These are phyloP conservation scores for Agrenia bidenticulata DNA, from an alignment of 2,888 invertebrate genomes.

Conservation along the genomic window DNA sequence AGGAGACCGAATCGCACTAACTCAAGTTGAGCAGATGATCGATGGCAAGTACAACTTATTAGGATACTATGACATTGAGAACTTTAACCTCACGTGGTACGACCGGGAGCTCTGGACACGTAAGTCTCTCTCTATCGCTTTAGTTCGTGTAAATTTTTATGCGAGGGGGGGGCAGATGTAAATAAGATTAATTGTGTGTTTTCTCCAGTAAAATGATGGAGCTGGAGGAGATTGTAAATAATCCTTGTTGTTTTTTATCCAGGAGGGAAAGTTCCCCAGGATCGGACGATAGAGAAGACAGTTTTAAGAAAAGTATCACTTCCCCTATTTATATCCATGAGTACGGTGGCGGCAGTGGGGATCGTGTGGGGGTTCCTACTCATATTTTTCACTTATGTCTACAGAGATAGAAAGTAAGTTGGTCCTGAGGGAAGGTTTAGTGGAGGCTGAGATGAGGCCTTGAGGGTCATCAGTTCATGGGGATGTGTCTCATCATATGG, in stretches of 20 bases:
- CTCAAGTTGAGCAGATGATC: slow-evolving; percentile 95
- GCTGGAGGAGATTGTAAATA: too few species aligned
- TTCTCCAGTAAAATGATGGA: too few species aligned
- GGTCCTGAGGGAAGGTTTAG: too few species aligned
- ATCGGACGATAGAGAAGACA: slow-evolving; percentile 84
- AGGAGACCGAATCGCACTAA: slow-evolving; percentile 96
- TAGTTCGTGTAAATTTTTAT: not conserved
- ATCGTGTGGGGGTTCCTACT: slow-evolving; percentile 80
- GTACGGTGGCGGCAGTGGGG: slow-evolving; percentile 83
- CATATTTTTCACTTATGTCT: slow-evolving; percentile 88
- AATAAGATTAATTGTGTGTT: slow-evolving; percentile 12
- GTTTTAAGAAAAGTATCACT: slow-evolving; percentile 83
- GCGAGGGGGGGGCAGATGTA: not conserved
- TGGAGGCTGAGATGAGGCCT: too few species aligned
- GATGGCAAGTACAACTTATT: slow-evolving; percentile 91
- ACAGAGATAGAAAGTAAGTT: slow-evolving; percentile 84
- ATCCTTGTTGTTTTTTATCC: too few species aligned
- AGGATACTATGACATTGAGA: slow-evolving; percentile 94
- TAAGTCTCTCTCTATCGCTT: slow-evolving; percentile 3
- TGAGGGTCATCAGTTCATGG: too few species aligned
- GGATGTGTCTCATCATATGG: too few species aligned
- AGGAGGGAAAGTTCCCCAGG: slow-evolving; percentile 90
- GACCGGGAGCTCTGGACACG: slow-evolving; percentile 83
- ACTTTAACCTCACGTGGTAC: slow-evolving; percentile 92
- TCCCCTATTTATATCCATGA: slow-evolving; percentile 90